These are phyloP conservation scores for Otolemur garnettii DNA, from an alignment of 2,113 vertebrate genomes.

Conservation along the genomic window DNA sequence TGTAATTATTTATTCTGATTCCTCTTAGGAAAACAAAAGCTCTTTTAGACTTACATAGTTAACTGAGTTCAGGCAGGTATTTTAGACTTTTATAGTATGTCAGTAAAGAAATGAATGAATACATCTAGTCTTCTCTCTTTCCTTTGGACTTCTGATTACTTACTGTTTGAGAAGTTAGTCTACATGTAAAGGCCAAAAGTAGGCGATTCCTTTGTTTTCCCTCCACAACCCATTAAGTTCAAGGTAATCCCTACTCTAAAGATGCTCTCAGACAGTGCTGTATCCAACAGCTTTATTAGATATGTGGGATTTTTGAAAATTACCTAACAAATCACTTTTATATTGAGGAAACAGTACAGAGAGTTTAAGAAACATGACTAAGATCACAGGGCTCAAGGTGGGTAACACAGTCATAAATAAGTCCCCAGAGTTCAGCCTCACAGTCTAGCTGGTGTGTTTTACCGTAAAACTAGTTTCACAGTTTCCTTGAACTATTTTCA, in stretches of 20 bases:
- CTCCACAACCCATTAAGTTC: background rate
- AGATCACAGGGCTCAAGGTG: background rate
- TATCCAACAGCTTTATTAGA: background rate
- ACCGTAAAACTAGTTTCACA: conserved; percentile 1
- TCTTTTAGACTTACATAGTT: background rate
- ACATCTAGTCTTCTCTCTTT: background rate
- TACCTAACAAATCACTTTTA: background rate
- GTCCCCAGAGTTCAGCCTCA: background rate
- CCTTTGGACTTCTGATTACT: background rate
- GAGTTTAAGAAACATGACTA: conserved; percentile 14
- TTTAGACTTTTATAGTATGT: background rate
- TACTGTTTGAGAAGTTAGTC: background rate
- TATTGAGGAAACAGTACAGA: background rate
- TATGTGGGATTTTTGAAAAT: background rate
- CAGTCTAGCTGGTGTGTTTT: background rate
- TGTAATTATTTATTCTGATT: conserved; percentile 25
- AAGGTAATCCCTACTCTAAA: background rate
- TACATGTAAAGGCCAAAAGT: background rate
- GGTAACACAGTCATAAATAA: background rate
- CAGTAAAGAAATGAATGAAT: conserved; percentile 9
- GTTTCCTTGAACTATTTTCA: background rate
- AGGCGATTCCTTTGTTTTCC: background rate
- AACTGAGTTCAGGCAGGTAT: background rate
- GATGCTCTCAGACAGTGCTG: background rate
- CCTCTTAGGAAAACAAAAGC: conserved; percentile 41